Base-by-base conservation (phyloP, 1,140 invertebrate genomes). In the Campoletis sonorensis region DNA sequence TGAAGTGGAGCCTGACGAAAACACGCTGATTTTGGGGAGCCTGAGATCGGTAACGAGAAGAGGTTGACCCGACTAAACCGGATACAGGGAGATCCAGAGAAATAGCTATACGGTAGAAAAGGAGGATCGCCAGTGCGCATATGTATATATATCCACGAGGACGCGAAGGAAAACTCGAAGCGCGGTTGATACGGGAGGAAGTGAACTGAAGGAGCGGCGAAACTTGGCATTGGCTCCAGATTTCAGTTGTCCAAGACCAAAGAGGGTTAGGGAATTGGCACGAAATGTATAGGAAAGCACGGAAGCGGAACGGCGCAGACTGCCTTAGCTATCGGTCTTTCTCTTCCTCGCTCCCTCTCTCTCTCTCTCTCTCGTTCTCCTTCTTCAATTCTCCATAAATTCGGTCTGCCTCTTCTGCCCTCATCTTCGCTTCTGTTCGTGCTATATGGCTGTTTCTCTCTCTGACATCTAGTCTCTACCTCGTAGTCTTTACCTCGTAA, bases 161-260 rank as follows among this genome's bases (percentile, higher is more conserved):
- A 73, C 45, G 64, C 40, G 76, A 3, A 76, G 18, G 51, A 80
- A 27, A 61, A 49, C 49, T 68, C 61, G 61, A 77, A 77, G 51
- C 79, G 77, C 67, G 78, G 68, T 80, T 80, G 40, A 71, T 49
- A 71, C 37, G 37, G 79, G n/a, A 51, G 51, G 45, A 70, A 58
- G 30, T 37, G 51, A 73, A 79, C 68, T 83, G 70, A 79, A 68
- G 70, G 64, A 54, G 79, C 70, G 26, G 67, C 77, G 83, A 88
- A 88, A 90, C 85, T 90, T 91, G 87, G 88, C 88, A 88, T 88
- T 83, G 88, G 79, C 83, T 88, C 82, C 83, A 85, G 84, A 87
- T 89, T 88, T 88, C 82, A 85, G 82, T 82, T 85, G 87, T 87
- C 86, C 73, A 72, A 82, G 67, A 79, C 76, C 54, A 72, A 77